A percentile compares a stretch with the other conserved stretches of the same genome.
Evolutionary conservation across 2,888 invertebrate genomes (phyloP).

Genomic region (Epirrhoe tristata): DNA sequence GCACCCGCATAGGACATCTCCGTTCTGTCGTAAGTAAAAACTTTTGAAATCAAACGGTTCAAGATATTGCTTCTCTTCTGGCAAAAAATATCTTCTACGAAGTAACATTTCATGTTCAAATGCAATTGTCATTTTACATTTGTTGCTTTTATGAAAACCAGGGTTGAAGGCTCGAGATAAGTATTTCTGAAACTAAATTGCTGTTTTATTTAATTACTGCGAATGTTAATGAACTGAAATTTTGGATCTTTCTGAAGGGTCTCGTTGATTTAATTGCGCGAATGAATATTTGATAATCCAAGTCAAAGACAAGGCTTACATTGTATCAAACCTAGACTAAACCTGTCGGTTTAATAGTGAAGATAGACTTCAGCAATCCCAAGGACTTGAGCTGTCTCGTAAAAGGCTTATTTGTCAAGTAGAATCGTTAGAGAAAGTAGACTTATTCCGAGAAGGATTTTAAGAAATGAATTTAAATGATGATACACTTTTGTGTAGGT

Average conservation of each 20-base stretch:
- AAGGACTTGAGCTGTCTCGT: no score
- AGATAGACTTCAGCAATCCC: background rate
- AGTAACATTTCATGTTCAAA: background rate
- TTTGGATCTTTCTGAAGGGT: background rate
- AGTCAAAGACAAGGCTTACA: background rate
- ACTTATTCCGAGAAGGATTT: no score
- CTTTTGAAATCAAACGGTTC: no score
- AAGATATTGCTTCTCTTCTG: no score
- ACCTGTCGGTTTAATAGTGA: background rate
- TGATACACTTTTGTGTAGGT: no score
- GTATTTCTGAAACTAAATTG: conserved; percentile 11
- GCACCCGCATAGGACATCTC: no score
- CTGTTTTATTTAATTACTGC: conserved; percentile 27
- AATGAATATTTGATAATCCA: conserved; percentile 1
- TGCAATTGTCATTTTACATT: background rate
- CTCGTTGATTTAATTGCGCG: conserved; percentile 1
- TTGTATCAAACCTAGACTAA: background rate
- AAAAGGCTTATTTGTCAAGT: no score
- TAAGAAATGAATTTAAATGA: no score
- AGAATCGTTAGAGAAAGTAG: no score
- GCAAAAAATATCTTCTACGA: background rate
- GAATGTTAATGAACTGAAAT: conserved; percentile 12
- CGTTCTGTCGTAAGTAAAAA: no score
- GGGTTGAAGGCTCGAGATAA: conserved; percentile 13
- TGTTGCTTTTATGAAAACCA: background rate